phyloP scores from a whole-genome alignment of 2,888 invertebrate genomes.

The Hirtodrosophila cameraria region DNA sequence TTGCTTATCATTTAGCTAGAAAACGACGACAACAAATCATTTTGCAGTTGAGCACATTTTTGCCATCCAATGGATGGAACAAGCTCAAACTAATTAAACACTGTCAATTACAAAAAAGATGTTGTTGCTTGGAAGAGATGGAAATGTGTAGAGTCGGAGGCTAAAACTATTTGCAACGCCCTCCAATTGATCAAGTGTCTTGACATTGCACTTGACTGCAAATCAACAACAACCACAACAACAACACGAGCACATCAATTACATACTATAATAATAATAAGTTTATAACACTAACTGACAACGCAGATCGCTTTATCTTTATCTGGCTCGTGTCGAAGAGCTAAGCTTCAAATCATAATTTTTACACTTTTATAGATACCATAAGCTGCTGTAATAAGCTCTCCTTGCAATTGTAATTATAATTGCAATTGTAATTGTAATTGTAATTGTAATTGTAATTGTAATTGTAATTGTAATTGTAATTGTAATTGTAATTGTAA shows the following conservation, averaged over 20 bases:
- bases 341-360: conserved; percentile 7
- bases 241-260: conserved; percentile 34
- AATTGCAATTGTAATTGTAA: conserved; percentile 23
- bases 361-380: conserved; percentile 21
- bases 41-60: conserved; percentile 13
- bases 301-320: conserved; percentile 17
- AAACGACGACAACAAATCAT: conserved; percentile 15
- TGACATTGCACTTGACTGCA: conserved; percentile 53
- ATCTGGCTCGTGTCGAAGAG: conserved; percentile 10
- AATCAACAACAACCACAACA: too few relatives aligned
- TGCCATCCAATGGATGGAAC: conserved; percentile 32
- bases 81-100: conserved; percentile 19
- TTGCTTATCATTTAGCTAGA: conserved; percentile 4
- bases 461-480: conserved; percentile 21
- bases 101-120: conserved; percentile 11
- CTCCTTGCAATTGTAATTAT: conserved; percentile 17
- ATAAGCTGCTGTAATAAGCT: conserved; percentile 24
- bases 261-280: conserved; percentile 1
- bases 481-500: conserved; percentile 22
- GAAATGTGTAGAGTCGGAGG: neutral
- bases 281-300: conserved; percentile 2
- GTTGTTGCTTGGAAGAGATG: neutral
- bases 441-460: conserved; percentile 24
- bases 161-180: conserved; percentile 1
- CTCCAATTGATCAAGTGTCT: conserved; percentile 33